Evolutionary conservation across 2,113 vertebrate species (phyloP), one percentile per base, ranked within the genome.

Genomic region (Nyctereutes procyonoides): DNA sequence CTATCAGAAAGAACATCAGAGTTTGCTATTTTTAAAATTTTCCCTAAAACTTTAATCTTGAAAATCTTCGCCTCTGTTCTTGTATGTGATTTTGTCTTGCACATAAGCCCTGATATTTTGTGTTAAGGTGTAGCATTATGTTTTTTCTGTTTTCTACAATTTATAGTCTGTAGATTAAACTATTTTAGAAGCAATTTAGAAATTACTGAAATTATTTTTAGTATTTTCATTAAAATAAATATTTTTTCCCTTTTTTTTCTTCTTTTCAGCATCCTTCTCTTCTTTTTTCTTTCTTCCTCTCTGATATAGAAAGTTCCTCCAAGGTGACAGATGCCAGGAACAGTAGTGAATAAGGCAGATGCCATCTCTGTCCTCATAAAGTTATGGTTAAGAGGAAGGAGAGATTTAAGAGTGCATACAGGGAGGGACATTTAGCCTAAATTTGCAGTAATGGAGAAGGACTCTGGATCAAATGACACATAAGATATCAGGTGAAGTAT

Each of bases 141-240:
- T 63, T 92, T 77, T 76, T 67, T 55, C 8, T 90, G 4, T 71
- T 96, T 81, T 63, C 19, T 91, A 26, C 1, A 77, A 92, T 51
- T 17, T 20, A 38, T 30, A 69, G 53, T 28, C 16, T 88, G 65
- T 56, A 82, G 9, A 71, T 82, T 67, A 63, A 81, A 58, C 48
- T 88, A 43, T 65, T 74, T 94, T 96, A 71, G 32, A 96, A 96
- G 20, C 14, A 58, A n/a, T 83, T 95, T 24, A 28, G 32, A 91
- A 74, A 89, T 20, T 92, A 32, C 19, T 81, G 16, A 76, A 56
- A 14, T n/a, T 73, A 32, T 51, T 73, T 62, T 58, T n/a, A 88
- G 26, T 28, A 65, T 84, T 10, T 56, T 53, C 32, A 79, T 90
- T 51, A 32, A 51, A 76, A 77, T 6, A n/a, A 48, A 19, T 58